A percentile compares a stretch with the other conserved stretches of the same genome.
phyloP scores from a whole-genome alignment of 1,140 invertebrate genomes.

The Ceratitis capitata region DNA sequence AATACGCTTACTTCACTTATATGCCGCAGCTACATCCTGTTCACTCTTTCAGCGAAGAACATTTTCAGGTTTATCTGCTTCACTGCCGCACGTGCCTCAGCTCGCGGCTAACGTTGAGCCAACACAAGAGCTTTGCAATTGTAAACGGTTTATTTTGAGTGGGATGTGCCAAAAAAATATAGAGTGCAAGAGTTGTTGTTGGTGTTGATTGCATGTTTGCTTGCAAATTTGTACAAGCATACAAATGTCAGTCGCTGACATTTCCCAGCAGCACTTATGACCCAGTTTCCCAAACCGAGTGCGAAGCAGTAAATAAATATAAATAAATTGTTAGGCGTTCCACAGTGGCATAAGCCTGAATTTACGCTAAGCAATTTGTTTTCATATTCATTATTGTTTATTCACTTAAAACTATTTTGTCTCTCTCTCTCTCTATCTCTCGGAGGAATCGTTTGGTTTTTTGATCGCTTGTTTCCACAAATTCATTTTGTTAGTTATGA shows the following conservation, averaged over 20 bases:
- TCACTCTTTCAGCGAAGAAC: not conserved
- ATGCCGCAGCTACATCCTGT: slow-evolving; percentile 12
- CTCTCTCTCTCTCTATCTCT: too few species aligned
- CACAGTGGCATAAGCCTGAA: not conserved
- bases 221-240: not conserved
- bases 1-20: not conserved
- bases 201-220: not conserved
- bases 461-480: too few species aligned
- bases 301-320: not conserved
- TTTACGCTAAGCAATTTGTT: too few species aligned
- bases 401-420: not conserved
- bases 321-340: not conserved
- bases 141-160: slow-evolving; percentile 20
- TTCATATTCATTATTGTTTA: not conserved
- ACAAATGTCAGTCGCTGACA: not conserved
- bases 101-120: not conserved
- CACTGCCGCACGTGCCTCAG: not conserved
- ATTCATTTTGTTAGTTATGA: too few species aligned
- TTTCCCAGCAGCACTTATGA: not conserved
- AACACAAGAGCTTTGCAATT: not conserved
- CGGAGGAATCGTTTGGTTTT: too few species aligned
- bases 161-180: not conserved
- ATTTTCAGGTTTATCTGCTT: not conserved
- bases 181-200: not conserved
- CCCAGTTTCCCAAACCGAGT: not conserved